Percentiles rank a stretch among this genome's conserved stretches.
phyloP scores from a whole-genome alignment of 2,888 invertebrate species.

The Aphidoletes aphidimyza region DNA sequence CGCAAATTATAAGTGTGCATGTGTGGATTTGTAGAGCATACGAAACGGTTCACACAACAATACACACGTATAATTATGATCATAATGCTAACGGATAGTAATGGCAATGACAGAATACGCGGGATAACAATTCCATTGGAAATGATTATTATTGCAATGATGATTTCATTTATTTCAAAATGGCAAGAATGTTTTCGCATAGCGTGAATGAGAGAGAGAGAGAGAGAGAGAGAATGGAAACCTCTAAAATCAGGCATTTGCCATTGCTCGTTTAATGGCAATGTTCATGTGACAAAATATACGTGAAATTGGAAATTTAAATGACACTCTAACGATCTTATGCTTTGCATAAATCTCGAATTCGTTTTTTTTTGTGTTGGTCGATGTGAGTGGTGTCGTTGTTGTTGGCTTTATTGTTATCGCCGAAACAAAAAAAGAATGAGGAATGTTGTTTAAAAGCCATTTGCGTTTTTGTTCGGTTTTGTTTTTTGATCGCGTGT shows the following conservation, averaged over 20 bases:
- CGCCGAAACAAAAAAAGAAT: too few relatives aligned
- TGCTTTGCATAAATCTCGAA: not conserved
- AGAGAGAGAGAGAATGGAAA: not conserved
- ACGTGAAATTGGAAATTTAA: not conserved
- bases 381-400: too few relatives aligned
- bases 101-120: not conserved
- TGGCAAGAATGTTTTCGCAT: not conserved
- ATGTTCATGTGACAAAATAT: slow-evolving; percentile 38
- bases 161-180: not conserved
- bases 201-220: too few relatives aligned
- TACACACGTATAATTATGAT: not conserved
- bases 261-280: not conserved
- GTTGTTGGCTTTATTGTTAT: too few relatives aligned
- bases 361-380: not conserved
- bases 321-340: slow-evolving; percentile 4
- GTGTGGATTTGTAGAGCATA: too few relatives aligned
- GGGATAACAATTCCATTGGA: not conserved
- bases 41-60: not conserved
- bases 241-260: not conserved
- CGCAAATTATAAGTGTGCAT: too few relatives aligned
- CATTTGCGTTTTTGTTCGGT: not conserved
- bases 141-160: not conserved
- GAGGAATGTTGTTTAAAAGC: too few relatives aligned
- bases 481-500: not conserved
- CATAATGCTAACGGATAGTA: not conserved